Evolutionary conservation across 2,113 vertebrate genomes (phyloP).

Genomic region (rat (Rattus norvegicus)): GRCr8 NC_086024.1:104476501-104477000

Average conservation of each 20-base stretch:
- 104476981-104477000: not conserved
- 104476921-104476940: not conserved
- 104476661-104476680: not conserved
- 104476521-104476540: not conserved
- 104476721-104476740: not conserved
- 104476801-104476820: not conserved
- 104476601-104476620: not conserved
- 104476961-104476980: not conserved
- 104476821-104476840: not conserved
- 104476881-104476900: not conserved
- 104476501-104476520: not conserved
- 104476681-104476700: not conserved
- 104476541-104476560: too few species aligned
- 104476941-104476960: not conserved
- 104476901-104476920: not conserved
- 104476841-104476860: not conserved
- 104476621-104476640: not conserved
- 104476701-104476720: not conserved
- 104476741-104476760: not conserved
- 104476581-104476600: not conserved
- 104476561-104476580: not conserved
- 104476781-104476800: not conserved
- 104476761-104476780: not conserved
- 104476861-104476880: not conserved
- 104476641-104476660: not conserved